Evolutionary conservation across 2,888 invertebrate genomes (phyloP).

Genomic region (Junonia oenone): DNA sequence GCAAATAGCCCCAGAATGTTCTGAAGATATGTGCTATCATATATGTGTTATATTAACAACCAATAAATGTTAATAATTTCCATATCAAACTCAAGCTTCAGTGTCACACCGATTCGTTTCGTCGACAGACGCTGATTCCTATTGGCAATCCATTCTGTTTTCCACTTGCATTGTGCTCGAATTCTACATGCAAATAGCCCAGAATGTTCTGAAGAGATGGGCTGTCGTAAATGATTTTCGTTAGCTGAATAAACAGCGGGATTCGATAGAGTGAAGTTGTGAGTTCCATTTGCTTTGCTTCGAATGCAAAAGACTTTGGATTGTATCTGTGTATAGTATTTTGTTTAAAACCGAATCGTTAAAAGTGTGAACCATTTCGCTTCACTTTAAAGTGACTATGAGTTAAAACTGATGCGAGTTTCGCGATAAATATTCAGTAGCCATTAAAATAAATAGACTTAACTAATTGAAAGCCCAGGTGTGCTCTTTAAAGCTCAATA

Average conservation of each 20-base stretch:
- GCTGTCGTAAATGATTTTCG: slow-evolving; percentile 21
- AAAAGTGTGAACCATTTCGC: neutral
- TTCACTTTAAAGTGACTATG: neutral
- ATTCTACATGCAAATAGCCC: slow-evolving; percentile 22
- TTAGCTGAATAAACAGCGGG: slow-evolving; percentile 8
- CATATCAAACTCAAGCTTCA: too few species aligned
- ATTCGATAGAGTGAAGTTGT: neutral
- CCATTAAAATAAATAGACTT: too few species aligned
- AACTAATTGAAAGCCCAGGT: too few species aligned
- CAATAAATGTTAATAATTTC: too few species aligned
- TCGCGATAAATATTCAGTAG: too few species aligned
- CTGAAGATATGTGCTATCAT: slow-evolving; percentile 14
- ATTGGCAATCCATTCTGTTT: slow-evolving; percentile 19
- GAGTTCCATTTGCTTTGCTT: neutral
- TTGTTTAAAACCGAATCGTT: neutral
- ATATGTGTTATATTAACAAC: neutral
- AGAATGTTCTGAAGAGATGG: slow-evolving; percentile 14
- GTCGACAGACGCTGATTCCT: slow-evolving; percentile 16
- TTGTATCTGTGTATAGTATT: neutral
- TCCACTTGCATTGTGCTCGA: slow-evolving; percentile 21
- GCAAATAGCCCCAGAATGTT: slow-evolving; percentile 19
- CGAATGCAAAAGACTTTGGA: neutral
- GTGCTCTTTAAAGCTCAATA: too few species aligned
- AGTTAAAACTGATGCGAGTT: too few species aligned
- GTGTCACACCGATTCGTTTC: slow-evolving; percentile 12